Conservation (phyloP, 2,113 vertebrate genomes). For the Fulmarus glacialis region DNA sequence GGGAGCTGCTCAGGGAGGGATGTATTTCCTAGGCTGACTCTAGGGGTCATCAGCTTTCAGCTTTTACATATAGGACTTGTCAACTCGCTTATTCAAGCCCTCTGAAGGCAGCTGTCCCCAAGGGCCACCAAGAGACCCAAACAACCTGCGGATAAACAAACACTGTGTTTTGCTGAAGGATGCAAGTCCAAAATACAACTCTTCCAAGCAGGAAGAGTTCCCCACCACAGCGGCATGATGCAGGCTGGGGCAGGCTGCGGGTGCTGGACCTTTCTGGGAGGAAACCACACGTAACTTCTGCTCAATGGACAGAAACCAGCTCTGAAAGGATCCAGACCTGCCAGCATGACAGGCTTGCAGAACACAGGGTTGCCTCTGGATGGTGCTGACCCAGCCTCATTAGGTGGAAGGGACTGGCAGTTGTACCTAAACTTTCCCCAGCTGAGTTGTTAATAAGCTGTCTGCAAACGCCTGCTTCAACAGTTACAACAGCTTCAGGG, state of each 20-base stretch:
- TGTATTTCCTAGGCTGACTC: slow-evolving; percentile 15
- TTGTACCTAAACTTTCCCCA: background rate
- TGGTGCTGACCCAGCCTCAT: background rate
- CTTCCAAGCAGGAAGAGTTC: background rate
- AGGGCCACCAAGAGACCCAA: background rate
- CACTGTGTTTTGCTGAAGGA: background rate
- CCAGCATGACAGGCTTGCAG: background rate
- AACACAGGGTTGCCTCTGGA: background rate
- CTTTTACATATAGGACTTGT: background rate
- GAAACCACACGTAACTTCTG: background rate
- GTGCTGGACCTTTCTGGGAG: background rate
- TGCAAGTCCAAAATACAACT: background rate
- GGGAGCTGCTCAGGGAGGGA: background rate
- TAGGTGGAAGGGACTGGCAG: background rate
- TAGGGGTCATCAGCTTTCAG: slow-evolving; percentile 61
- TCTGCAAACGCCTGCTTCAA: background rate
- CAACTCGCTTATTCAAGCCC: background rate
- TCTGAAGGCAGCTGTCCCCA: background rate
- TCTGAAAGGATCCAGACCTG: background rate
- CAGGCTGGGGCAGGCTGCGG: background rate
- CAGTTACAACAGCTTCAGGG: background rate
- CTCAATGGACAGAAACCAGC: background rate
- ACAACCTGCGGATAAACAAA: background rate
- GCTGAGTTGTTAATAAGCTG: fast-evolving
- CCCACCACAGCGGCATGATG: background rate